These are phyloP conservation scores for Holothuria glaberrima DNA, from an alignment of 35 echinoderm and acorn worm genomes.

Conservation along the genomic window DNA sequence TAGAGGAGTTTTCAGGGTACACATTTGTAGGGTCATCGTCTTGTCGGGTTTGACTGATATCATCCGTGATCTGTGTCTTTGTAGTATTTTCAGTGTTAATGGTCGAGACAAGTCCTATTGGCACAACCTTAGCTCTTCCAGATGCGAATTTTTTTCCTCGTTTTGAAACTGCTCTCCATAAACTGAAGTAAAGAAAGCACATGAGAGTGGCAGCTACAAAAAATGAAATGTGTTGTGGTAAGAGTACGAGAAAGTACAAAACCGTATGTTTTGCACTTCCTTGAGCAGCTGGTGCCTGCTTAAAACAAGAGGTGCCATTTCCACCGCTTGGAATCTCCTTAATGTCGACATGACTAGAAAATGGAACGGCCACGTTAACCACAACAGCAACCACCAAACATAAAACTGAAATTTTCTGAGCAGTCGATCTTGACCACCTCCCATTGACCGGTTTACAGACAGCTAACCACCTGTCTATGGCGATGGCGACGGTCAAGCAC, in stretches of 20 bases:
- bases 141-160: neutral
- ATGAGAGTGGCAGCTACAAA: neutral
- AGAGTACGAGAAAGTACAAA: neutral
- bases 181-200: neutral
- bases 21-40: neutral
- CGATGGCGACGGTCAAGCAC: constrained; percentile 20
- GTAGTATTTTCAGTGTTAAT: too few relatives aligned
- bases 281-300: neutral
- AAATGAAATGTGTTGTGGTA: constrained; percentile 8
- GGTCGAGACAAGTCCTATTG: too few relatives aligned
- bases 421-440: constrained; percentile 22
- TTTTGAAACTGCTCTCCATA: neutral
- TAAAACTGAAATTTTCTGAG: constrained; percentile 3
- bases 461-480: constrained; percentile 27
- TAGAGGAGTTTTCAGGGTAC: neutral
- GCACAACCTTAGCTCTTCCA: too few relatives aligned
- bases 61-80: too few relatives aligned
- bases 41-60: neutral
- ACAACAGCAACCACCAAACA: constrained; percentile 18
- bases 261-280: too few relatives aligned
- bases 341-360: neutral
- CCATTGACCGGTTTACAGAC: constrained; percentile 46
- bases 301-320: constrained; percentile 39
- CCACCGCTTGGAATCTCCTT: neutral
- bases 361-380: constrained; percentile 10